Percentiles rank a stretch among this genome's conserved stretches.
Evolutionary conservation across 2,797 vertebrate genomes (phyloP).

Genomic region (Decapterus maruadsi): DNA sequence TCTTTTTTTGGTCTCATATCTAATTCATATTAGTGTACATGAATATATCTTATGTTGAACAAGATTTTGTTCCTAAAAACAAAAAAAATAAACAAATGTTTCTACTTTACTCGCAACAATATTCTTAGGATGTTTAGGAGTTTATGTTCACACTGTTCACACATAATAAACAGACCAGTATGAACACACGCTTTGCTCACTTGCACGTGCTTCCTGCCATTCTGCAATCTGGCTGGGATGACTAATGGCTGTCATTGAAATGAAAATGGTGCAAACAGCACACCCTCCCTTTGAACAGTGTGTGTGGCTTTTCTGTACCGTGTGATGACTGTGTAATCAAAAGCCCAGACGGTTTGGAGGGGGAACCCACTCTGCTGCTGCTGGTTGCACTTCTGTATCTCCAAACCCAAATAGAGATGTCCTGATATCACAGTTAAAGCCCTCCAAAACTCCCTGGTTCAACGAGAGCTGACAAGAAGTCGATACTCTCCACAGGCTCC

Average conservation of each 20-base stretch:
- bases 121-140: not conserved
- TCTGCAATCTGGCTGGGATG: constrained; percentile 10
- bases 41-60: too few relatives aligned
- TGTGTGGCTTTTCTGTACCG: not conserved
- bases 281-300: not conserved
- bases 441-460: constrained; percentile 25
- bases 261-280: constrained; percentile 6
- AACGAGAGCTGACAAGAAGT: constrained; percentile 63
- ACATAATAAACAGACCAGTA: not conserved
- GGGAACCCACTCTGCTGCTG: not conserved
- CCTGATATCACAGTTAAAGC: constrained; percentile 39
- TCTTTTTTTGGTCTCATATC: too few relatives aligned
- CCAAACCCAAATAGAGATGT: constrained; percentile 33
- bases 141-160: not conserved
- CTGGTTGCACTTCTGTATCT: not conserved
- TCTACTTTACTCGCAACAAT: not conserved
- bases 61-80: too few relatives aligned
- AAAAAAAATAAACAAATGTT: too few relatives aligned
- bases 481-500: constrained; percentile 46
- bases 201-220: not conserved
- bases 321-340: not conserved
- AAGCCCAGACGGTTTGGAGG: not conserved
- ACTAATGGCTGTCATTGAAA: constrained; percentile 11
- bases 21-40: too few relatives aligned
- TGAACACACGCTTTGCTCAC: not conserved